A percentile compares a stretch with the other conserved stretches of the same genome.
These are phyloP conservation scores for Diaprepes abbreviatus DNA, from an alignment of 2,888 invertebrate genomes.

Conservation along the genomic window DNA sequence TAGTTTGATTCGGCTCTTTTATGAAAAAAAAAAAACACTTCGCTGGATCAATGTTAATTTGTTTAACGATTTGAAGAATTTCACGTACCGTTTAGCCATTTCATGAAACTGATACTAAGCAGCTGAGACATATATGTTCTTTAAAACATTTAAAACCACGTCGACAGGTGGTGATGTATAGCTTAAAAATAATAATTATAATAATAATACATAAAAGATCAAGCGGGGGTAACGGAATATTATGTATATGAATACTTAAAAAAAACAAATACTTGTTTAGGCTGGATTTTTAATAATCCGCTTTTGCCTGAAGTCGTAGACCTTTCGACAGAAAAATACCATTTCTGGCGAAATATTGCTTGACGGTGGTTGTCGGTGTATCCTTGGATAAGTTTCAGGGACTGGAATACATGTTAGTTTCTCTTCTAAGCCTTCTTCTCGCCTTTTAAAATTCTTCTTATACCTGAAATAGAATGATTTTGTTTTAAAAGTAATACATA, in stretches of 20 bases:
- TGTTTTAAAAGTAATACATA: too few species aligned
- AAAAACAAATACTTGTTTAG: constrained; percentile 56
- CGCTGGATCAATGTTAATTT: too few species aligned
- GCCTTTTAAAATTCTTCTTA: constrained; percentile 83
- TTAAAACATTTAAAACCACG: constrained; percentile 19
- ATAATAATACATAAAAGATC: constrained; percentile 7
- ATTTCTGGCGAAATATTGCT: constrained; percentile 81
- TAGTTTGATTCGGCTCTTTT: too few species aligned
- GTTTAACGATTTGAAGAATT: too few species aligned
- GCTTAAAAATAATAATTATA: constrained; percentile 6
- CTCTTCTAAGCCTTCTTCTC: constrained; percentile 82
- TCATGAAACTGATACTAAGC: too few species aligned
- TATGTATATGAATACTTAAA: constrained; percentile 1
- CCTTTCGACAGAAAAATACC: constrained; percentile 94
- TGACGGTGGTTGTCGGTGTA: constrained; percentile 75
- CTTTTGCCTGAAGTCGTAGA: constrained; percentile 95
- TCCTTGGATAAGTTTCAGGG: constrained; percentile 74
- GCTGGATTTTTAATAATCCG: constrained; percentile 72
- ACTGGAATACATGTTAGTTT: constrained; percentile 82
- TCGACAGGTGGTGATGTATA: constrained; percentile 31
- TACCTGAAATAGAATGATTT: constrained; percentile 80
- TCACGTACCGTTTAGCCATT: too few species aligned
- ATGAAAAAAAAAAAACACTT: too few species aligned
- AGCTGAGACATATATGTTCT: neutral
- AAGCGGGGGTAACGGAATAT: constrained; percentile 4